A percentile compares a stretch with the other conserved stretches of the same genome.
Evolutionary conservation across 2,113 vertebrate genomes (phyloP).

Genomic region (Melospiza georgiana): DNA sequence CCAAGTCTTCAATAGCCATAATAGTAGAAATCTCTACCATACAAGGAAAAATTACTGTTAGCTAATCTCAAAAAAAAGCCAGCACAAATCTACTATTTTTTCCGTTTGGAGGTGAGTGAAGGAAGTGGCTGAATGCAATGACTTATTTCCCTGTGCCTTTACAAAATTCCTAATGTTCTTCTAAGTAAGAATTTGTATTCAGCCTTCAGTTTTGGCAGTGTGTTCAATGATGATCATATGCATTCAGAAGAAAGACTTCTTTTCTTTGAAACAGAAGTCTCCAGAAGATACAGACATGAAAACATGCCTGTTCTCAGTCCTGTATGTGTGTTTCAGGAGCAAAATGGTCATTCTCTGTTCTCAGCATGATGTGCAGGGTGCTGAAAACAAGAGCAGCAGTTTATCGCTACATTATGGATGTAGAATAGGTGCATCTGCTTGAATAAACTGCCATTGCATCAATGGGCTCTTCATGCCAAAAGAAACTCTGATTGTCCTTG

Average conservation of each 20-base stretch:
- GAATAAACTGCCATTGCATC: neutral
- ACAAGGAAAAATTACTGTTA: neutral
- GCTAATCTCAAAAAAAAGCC: neutral
- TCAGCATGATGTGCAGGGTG: neutral
- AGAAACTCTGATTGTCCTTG: neutral
- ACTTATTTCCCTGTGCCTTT: neutral
- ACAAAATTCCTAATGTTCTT: neutral
- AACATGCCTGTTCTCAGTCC: neutral
- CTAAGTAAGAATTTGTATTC: neutral
- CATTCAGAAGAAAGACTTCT: neutral
- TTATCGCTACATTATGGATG: fast-evolving
- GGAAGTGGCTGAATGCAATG: neutral
- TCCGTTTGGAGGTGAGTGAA: neutral
- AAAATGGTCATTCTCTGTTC: neutral
- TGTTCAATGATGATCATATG: fast-evolving
- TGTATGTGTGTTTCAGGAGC: neutral
- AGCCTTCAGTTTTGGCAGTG: neutral
- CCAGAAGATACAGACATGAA: neutral
- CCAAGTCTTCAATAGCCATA: neutral
- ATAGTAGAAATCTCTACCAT: neutral
- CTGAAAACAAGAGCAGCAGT: neutral
- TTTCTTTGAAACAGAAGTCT: neutral
- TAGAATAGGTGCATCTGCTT: neutral
- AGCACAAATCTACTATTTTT: neutral
- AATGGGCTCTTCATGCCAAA: neutral